Evolutionary conservation across 1,140 invertebrate species (phyloP).

Genomic region (Ceratosolen fusciceps): DNA sequence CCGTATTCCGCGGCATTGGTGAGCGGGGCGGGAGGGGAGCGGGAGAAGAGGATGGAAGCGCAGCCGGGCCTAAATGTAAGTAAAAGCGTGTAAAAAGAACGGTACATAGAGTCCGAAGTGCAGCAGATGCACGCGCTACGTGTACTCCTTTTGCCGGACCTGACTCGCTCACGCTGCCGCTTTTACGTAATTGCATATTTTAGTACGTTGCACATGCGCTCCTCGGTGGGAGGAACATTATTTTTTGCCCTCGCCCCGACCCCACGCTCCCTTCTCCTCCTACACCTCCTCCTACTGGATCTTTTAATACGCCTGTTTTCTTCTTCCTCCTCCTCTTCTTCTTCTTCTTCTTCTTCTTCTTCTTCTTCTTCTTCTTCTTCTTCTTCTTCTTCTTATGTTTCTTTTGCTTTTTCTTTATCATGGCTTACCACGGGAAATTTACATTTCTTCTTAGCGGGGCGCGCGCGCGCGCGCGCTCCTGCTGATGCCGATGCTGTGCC

Average conservation of each 20-base stretch:
- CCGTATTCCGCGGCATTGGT: no score
- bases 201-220: neutral
- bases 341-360: no score
- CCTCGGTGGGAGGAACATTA: neutral
- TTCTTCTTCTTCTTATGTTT: no score
- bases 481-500: neutral
- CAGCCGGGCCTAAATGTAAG: neutral
- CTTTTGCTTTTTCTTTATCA: no score
- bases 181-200: slow-evolving; percentile 44
- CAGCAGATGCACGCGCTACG: neutral
- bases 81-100: neutral
- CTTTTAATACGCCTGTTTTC: slow-evolving; percentile 43
- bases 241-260: neutral
- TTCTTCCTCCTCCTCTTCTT: no score
- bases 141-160: neutral
- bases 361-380: no score
- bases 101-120: neutral
- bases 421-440: slow-evolving; percentile 41
- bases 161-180: slow-evolving; percentile 7
- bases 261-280: neutral
- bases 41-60: neutral
- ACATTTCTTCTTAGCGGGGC: slow-evolving; percentile 38
- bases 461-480: neutral
- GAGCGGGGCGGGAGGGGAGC: no score
- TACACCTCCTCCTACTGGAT: slow-evolving; percentile 20